phyloP scores from a whole-genome alignment of 2,797 vertebrate genomes.

The Girardinus metallicus region DNA sequence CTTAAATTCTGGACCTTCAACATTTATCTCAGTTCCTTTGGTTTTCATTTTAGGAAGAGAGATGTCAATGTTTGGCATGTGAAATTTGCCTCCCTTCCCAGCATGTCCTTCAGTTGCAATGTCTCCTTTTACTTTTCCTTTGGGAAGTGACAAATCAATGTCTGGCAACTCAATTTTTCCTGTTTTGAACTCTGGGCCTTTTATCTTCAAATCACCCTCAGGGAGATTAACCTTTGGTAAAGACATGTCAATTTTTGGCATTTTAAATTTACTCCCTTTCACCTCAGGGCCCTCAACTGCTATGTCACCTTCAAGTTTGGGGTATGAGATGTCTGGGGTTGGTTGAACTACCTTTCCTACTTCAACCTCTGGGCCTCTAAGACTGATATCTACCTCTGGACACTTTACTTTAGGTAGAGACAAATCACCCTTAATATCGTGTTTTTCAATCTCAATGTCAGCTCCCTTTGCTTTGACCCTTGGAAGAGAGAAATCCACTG shows the following conservation, averaged over 20 bases:
- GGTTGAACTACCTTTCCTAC: slow-evolving; percentile 21
- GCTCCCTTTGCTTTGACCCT: slow-evolving; percentile 46
- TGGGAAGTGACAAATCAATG: slow-evolving; percentile 44
- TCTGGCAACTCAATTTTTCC: slow-evolving; percentile 47
- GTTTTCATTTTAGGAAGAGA: slow-evolving; percentile 49
- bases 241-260: slow-evolving; percentile 55
- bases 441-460: slow-evolving; percentile 32
- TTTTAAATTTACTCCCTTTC: slow-evolving; percentile 55
- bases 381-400: slow-evolving; percentile 22
- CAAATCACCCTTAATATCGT: slow-evolving; percentile 13
- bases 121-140: slow-evolving; percentile 35
- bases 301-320: slow-evolving; percentile 47
- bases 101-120: slow-evolving; percentile 45
- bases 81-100: slow-evolving; percentile 44
- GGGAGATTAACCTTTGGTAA: slow-evolving; percentile 54
- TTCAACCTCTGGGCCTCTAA: slow-evolving; percentile 33
- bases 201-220: slow-evolving; percentile 60
- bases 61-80: slow-evolving; percentile 63
- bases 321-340: slow-evolving; percentile 4
- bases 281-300: slow-evolving; percentile 39
- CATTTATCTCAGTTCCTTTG: slow-evolving; percentile 25
- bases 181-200: slow-evolving; percentile 33
- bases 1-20: slow-evolving; percentile 52
- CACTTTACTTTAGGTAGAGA: slow-evolving; percentile 8
- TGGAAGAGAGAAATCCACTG: slow-evolving; percentile 61